These are phyloP conservation scores for Gorsachius magnificus DNA, from an alignment of 2,797 vertebrate genomes.

Conservation along the genomic window DNA sequence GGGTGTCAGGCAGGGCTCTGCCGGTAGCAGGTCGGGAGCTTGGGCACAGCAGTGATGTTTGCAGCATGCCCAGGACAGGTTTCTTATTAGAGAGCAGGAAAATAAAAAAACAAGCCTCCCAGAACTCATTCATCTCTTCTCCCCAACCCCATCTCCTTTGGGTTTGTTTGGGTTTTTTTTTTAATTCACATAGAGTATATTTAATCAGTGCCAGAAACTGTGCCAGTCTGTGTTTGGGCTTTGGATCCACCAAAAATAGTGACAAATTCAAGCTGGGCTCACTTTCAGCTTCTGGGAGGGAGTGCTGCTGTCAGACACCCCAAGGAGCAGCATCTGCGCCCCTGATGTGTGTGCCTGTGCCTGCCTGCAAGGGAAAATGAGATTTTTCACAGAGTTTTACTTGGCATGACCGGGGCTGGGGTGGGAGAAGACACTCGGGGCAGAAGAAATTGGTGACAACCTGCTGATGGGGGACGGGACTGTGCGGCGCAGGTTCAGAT, in stretches of 20 bases:
- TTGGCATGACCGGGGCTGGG: not conserved
- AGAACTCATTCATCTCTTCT: not conserved
- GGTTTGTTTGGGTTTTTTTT: no score
- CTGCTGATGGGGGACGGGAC: not conserved
- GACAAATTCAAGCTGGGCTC: not conserved
- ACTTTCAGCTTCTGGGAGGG: not conserved
- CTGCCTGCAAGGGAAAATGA: not conserved
- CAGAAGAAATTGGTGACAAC: not conserved
- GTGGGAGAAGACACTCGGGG: not conserved
- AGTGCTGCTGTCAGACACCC: not conserved
- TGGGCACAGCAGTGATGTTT: not conserved
- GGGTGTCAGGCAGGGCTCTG: not conserved
- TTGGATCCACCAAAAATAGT: not conserved
- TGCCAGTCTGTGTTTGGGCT: not conserved
- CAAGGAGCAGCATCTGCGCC: not conserved
- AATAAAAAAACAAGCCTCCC: not conserved
- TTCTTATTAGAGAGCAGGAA: not conserved
- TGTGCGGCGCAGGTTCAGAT: not conserved
- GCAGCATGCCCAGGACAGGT: not conserved
- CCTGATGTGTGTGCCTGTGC: not conserved
- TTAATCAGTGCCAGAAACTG: not conserved
- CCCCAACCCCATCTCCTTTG: not conserved
- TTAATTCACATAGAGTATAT: not conserved
- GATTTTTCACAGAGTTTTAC: not conserved
- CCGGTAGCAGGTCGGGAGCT: not conserved